A percentile compares a stretch with the other conserved stretches of the same genome.
phyloP scores from a whole-genome alignment of 1,140 invertebrate genomes.

The Mactra quadrangularis region DNA sequence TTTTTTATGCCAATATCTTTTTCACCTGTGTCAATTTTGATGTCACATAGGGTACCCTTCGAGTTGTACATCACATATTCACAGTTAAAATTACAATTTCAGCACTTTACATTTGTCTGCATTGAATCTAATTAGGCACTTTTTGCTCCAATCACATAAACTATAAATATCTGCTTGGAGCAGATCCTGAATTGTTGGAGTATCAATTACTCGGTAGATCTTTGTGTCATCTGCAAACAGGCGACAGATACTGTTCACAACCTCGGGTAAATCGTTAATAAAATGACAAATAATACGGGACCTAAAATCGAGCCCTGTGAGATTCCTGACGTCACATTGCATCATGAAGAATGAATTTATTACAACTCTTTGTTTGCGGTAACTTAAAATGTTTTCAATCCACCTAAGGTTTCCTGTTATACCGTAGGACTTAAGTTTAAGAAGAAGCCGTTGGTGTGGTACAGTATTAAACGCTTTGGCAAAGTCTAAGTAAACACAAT shows the following conservation, averaged over 20 bases:
- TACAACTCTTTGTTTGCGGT: no score
- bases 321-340: no score
- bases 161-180: no score
- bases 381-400: slow-evolving; percentile 55
- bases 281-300: slow-evolving; percentile 63
- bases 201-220: slow-evolving; percentile 26
- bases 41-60: background rate
- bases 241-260: slow-evolving; percentile 3
- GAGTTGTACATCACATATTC: background rate
- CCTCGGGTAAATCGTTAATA: slow-evolving; percentile 70
- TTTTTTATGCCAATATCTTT: slow-evolving; percentile 15
- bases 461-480: no score
- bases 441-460: no score
- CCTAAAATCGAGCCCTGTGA: no score
- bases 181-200: background rate
- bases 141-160: slow-evolving; percentile 30
- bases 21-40: background rate
- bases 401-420: slow-evolving; percentile 21
- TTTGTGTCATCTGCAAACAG: slow-evolving; percentile 62
- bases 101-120: no score
- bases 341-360: no score
- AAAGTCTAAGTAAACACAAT: no score
- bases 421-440: no score
- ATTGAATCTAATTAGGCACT: slow-evolving; percentile 40
- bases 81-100: no score